Evolutionary conservation across 2,888 invertebrate genomes (phyloP).

Genomic region (Frankliniella fusca): DNA sequence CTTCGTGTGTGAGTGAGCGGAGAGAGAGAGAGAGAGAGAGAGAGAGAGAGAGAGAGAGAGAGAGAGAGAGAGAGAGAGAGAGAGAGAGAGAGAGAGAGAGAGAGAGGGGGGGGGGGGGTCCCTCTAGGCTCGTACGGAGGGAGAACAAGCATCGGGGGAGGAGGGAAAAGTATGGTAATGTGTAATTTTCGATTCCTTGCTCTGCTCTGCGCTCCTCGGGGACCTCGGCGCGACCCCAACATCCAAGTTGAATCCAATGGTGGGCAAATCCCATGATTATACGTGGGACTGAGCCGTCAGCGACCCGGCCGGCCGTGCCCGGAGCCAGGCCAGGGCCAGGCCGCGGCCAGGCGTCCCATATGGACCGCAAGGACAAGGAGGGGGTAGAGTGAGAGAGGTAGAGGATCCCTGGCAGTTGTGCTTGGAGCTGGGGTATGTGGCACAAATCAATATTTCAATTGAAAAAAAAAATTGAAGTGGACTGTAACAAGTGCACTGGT

Average conservation of each 20-base stretch:
- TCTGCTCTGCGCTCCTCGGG: neutral
- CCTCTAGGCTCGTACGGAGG: neutral
- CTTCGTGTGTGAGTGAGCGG: constrained; percentile 32
- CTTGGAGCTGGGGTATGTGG: too few relatives aligned
- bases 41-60: constrained; percentile 36
- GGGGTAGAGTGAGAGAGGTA: too few relatives aligned
- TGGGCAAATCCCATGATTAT: constrained; percentile 1
- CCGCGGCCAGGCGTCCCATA: neutral
- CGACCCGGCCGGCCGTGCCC: neutral
- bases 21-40: constrained; percentile 35
- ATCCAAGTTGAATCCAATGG: constrained; percentile 21
- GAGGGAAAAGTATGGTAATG: constrained; percentile 14
- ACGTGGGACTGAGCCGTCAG: neutral
- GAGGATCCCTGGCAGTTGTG: too few relatives aligned
- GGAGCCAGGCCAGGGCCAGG: too few relatives aligned
- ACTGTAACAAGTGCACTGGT: too few relatives aligned
- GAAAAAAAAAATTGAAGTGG: too few relatives aligned
- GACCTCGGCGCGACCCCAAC: neutral
- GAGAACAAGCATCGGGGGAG: constrained; percentile 1
- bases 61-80: constrained; percentile 35
- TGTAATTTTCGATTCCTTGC: constrained; percentile 21
- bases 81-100: constrained; percentile 35
- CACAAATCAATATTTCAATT: too few relatives aligned
- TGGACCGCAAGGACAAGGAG: too few relatives aligned
- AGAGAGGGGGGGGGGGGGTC: constrained; percentile 20